Percentiles rank a stretch among this genome's conserved stretches.
Evolutionary conservation across 2,888 invertebrate genomes (phyloP).

Genomic region (Agriopis marginaria): DNA sequence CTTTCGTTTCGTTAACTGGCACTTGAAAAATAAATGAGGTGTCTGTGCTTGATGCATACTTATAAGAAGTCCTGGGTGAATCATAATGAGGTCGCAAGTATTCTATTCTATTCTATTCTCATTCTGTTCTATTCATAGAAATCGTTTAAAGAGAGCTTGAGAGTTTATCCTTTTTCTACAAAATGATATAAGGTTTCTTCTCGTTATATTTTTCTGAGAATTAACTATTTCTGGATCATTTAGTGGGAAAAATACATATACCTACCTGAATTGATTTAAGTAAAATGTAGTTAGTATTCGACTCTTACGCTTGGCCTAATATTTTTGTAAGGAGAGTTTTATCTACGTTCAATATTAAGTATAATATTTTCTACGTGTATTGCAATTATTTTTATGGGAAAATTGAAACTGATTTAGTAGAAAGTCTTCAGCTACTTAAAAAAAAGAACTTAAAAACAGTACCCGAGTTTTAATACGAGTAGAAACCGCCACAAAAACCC

Average conservation of each 20-base stretch:
- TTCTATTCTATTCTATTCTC: no score
- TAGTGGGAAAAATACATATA: not conserved
- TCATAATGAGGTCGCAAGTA: not conserved
- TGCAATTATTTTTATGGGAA: no score
- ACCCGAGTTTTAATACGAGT: no score
- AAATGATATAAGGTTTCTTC: not conserved
- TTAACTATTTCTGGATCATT: not conserved
- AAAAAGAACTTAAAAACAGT: no score
- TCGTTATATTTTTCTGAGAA: not conserved
- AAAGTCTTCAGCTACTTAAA: no score
- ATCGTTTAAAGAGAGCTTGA: not conserved
- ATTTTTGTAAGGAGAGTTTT: not conserved
- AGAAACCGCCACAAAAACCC: no score
- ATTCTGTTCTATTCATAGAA: not conserved
- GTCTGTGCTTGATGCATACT: not conserved
- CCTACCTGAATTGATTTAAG: not conserved
- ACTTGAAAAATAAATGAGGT: not conserved
- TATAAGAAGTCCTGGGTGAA: not conserved
- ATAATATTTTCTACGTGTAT: not conserved
- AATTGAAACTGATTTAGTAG: no score
- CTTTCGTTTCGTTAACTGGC: no score
- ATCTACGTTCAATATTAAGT: not conserved
- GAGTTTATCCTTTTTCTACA: not conserved
- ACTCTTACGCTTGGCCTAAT: not conserved
- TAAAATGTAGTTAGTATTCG: not conserved